Evolutionary conservation across 2,888 invertebrate species (phyloP).

Genomic region (Drosophila tanythrix): DNA sequence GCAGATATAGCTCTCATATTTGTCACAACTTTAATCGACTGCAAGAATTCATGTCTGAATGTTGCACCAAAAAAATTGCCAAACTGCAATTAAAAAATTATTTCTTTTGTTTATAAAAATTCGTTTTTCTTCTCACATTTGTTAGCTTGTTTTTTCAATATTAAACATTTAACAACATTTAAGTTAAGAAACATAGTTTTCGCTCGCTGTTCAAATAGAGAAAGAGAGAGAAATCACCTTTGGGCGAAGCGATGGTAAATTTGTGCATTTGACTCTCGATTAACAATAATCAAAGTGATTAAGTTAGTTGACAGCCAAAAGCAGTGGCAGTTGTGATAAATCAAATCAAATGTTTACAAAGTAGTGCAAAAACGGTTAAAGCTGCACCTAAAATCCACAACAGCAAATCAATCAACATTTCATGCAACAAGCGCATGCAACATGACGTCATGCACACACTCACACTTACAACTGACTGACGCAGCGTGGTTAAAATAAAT

Average conservation of each 20-base stretch:
- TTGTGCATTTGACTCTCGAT: not conserved
- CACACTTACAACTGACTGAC: constrained; percentile 31
- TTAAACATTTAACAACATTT: not conserved
- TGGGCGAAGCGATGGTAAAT: not conserved
- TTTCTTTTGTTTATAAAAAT: too few species aligned
- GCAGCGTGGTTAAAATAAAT: not conserved
- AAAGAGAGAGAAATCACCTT: not conserved
- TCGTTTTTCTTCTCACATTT: not conserved
- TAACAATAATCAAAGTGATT: not conserved
- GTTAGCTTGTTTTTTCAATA: not conserved
- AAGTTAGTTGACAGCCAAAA: not conserved
- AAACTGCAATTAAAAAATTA: not conserved
- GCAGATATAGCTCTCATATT: not conserved
- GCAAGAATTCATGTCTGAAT: too few species aligned
- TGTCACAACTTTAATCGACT: not conserved
- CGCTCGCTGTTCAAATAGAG: not conserved
- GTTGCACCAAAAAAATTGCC: too few species aligned
- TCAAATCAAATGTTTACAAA: constrained; percentile 5
- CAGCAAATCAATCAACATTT: constrained; percentile 33
- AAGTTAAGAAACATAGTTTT: not conserved
- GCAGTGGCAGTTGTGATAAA: not conserved
- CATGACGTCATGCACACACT: constrained; percentile 30
- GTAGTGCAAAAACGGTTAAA: constrained; percentile 17
- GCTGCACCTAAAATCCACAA: constrained; percentile 10
- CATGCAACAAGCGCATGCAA: constrained; percentile 7